Evolutionary conservation across 2,113 vertebrate genomes (phyloP).

Genomic region (Typhlomys cinereus): DNA sequence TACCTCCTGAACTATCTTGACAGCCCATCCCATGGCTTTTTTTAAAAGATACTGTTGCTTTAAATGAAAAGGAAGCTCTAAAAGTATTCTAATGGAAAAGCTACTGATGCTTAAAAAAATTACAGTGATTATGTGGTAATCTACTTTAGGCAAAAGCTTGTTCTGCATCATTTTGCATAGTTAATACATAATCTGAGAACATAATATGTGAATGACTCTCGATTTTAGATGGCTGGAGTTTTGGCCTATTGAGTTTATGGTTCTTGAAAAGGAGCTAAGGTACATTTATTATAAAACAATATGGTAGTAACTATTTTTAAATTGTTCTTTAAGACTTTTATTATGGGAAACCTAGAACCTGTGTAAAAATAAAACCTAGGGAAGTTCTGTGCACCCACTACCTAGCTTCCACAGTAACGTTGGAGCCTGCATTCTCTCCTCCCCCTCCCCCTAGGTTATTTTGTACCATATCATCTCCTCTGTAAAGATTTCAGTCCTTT

Average conservation of each 20-base stretch:
- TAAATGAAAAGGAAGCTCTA: slow-evolving; percentile 38
- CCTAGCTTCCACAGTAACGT: background rate
- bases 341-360: slow-evolving; percentile 22
- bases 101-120: slow-evolving; percentile 20
- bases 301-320: slow-evolving; percentile 48
- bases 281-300: slow-evolving; percentile 39
- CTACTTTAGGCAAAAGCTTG: slow-evolving; percentile 21
- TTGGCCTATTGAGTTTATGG: slow-evolving; percentile 41
- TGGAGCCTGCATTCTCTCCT: background rate
- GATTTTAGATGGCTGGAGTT: slow-evolving; percentile 41
- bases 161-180: background rate
- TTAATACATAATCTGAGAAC: slow-evolving; percentile 35
- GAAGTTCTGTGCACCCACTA: background rate
- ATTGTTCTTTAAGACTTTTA: background rate
- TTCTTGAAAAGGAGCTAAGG: slow-evolving; percentile 51
- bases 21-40: no score
- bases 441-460: background rate
- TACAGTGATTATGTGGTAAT: slow-evolving; percentile 23
- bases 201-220: background rate
- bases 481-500: slow-evolving; percentile 22
- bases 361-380: background rate
- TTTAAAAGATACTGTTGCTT: background rate
- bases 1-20: no score
- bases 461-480: background rate
- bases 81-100: slow-evolving; percentile 55